Evolutionary conservation across 2,113 vertebrate genomes (phyloP), one percentile per base, ranked within the genome.

Genomic region (Phodopus roborovskii): DNA sequence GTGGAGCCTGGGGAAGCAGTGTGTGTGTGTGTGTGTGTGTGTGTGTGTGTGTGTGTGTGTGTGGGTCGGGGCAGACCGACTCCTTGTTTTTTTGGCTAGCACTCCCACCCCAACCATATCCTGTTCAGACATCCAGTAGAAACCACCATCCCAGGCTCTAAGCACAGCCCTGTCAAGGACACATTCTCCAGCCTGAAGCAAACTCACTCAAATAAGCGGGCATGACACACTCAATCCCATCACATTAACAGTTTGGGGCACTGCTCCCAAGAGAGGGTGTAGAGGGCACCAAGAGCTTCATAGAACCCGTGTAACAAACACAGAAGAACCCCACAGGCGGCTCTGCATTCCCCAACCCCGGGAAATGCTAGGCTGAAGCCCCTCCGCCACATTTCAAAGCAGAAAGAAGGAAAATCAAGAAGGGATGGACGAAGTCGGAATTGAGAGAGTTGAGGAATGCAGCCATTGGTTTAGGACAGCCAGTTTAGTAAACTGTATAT

Each of bases 41-140:
- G 45, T 4, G 45, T 4, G 45, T 45, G 45, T 45, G 3, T 45
- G 45, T 45, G 45, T 45, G n/a, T n/a, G n/a, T n/a, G n/a, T n/a
- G n/a, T n/a, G n/a, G n/a, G n/a, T n/a, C n/a, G n/a, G 42, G n/a
- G 30, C 2, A 8, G 16, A 7, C 13, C 0, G 36, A 42, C 0
- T 58, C 17, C 2, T 45, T 2, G 22, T 17, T 62, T 28, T 17
- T 8, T 3, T 0, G 5, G 58, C 33, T 22, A 68, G 48, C 64
- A 19, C 3, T 0, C 3, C 4, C 16, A 17, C 15, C 8, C 0
- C 5, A 9, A 16, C 48, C 36, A 9, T 0, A 16, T 13, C 53
- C 56, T 13, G 16, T 5, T 17, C 88, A 77, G 7, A 50, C 5
- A 20, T 53, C 39, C 81, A 58, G 64, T 56, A 7, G 24, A 58